Evolutionary conservation across 2,888 invertebrate species (phyloP).

Genomic region (Anoncus sp.): DNA sequence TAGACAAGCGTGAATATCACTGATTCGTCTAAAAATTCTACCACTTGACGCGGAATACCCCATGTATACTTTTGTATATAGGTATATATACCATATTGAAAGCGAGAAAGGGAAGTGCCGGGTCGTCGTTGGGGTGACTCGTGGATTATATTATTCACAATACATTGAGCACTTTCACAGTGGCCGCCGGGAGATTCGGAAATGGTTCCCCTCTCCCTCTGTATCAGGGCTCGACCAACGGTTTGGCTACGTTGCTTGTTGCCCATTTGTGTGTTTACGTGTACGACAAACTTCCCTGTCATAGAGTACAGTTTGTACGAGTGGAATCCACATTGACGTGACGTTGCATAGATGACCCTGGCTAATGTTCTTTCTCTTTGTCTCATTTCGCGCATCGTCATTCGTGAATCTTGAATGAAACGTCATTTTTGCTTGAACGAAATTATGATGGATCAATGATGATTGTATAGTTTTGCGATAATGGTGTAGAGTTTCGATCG

Average conservation of each 20-base stretch:
- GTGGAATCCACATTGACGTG: slow-evolving; percentile 16
- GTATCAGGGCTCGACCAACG: slow-evolving; percentile 35
- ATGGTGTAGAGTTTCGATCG: slow-evolving; percentile 10
- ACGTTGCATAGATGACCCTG: slow-evolving; percentile 4
- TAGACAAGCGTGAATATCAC: too few species aligned
- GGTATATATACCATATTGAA: slow-evolving; percentile 40
- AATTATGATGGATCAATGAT: slow-evolving; percentile 11
- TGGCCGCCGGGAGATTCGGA: slow-evolving; percentile 71
- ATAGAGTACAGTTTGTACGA: background rate
- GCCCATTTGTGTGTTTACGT: slow-evolving; percentile 48
- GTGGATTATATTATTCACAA: slow-evolving; percentile 82
- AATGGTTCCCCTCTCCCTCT: slow-evolving; percentile 67
- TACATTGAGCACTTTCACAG: slow-evolving; percentile 81
- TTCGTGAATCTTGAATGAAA: background rate
- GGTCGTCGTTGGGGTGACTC: slow-evolving; percentile 71
- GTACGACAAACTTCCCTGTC: background rate
- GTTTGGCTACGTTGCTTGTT: slow-evolving; percentile 49
- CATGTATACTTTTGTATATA: slow-evolving; percentile 29
- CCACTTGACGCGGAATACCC: slow-evolving; percentile 14
- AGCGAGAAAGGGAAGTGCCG: slow-evolving; percentile 54
- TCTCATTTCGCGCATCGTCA: background rate
- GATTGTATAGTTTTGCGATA: slow-evolving; percentile 7
- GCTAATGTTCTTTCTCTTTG: background rate
- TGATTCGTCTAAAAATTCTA: background rate
- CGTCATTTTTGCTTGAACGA: slow-evolving; percentile 24